These are phyloP conservation scores for Anniella stebbinsi DNA, from an alignment of 2,797 vertebrate genomes.

Conservation along the genomic window DNA sequence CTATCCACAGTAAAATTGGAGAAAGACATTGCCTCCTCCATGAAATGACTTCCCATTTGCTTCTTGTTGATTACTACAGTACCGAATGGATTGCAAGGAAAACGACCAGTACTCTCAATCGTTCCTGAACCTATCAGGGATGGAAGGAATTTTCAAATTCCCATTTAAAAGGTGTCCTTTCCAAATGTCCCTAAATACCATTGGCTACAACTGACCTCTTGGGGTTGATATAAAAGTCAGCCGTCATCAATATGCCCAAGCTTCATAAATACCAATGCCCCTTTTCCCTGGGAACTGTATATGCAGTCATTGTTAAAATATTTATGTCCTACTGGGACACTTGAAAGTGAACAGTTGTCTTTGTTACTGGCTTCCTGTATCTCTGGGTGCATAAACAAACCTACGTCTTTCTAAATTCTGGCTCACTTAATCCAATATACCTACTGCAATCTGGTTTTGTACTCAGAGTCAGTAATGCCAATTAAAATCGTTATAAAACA, in stretches of 20 bases:
- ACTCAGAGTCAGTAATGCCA: neutral
- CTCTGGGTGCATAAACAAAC: neutral
- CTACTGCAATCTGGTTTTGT: neutral
- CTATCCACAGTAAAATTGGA: neutral
- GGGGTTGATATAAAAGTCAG: neutral
- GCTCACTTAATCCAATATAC: neutral
- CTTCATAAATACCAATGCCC: neutral
- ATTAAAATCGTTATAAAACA: neutral
- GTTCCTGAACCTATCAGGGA: neutral
- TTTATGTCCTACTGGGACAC: neutral
- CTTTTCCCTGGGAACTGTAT: neutral
- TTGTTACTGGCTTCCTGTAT: neutral
- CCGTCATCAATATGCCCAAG: neutral
- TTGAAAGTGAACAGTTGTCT: neutral
- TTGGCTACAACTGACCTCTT: neutral
- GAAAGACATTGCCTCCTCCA: neutral
- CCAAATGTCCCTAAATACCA: neutral
- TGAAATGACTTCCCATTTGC: neutral
- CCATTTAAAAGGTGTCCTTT: neutral
- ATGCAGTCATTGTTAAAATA: neutral
- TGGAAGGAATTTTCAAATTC: neutral
- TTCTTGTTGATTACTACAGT: neutral
- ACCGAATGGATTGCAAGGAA: neutral
- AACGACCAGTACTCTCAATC: neutral
- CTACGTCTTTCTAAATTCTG: neutral